Percentiles rank a stretch among this genome's conserved stretches.
Evolutionary conservation across 92 coral and sea anemone species (phyloP).

Genomic region (Nematostella vectensis): DNA sequence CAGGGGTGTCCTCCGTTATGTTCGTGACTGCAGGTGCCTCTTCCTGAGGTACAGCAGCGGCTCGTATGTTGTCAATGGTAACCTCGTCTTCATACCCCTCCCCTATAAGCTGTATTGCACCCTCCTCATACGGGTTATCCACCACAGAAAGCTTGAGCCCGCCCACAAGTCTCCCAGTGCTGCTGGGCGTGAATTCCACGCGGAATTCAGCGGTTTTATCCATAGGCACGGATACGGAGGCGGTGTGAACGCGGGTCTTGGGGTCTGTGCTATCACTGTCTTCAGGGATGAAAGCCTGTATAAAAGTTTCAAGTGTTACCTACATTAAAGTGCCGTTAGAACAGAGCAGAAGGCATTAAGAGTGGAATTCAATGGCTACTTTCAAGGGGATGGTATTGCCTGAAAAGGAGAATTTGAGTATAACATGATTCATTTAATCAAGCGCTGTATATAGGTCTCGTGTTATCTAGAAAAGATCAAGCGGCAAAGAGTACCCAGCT

Average conservation of each 20-base stretch:
- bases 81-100: slow-evolving; percentile 97
- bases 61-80: slow-evolving; percentile 85
- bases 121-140: slow-evolving; percentile 92
- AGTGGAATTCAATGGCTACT: no score
- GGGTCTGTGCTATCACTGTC: slow-evolving; percentile 36
- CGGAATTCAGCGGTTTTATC: slow-evolving; percentile 79
- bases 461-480: no score
- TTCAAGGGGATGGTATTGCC: no score
- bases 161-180: slow-evolving; percentile 59
- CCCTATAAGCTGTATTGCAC: slow-evolving; percentile 69
- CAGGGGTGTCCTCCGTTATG: slow-evolving; percentile 51
- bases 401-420: no score
- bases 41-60: slow-evolving; percentile 23
- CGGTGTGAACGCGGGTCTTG: slow-evolving; percentile 33
- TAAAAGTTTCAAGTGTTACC: background rate
- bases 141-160: slow-evolving; percentile 79
- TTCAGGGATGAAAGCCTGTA: slow-evolving; percentile 37
- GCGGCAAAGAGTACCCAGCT: no score
- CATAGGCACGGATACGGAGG: slow-evolving; percentile 73
- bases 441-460: no score
- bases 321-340: no score
- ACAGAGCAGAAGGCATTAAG: no score
- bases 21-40: slow-evolving; percentile 17
- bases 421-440: no score
- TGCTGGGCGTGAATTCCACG: slow-evolving; percentile 77